Evolutionary conservation across 2,797 vertebrate species (phyloP), one percentile per base, ranked within the genome.

Genomic region (Simalia tracyae): DNA sequence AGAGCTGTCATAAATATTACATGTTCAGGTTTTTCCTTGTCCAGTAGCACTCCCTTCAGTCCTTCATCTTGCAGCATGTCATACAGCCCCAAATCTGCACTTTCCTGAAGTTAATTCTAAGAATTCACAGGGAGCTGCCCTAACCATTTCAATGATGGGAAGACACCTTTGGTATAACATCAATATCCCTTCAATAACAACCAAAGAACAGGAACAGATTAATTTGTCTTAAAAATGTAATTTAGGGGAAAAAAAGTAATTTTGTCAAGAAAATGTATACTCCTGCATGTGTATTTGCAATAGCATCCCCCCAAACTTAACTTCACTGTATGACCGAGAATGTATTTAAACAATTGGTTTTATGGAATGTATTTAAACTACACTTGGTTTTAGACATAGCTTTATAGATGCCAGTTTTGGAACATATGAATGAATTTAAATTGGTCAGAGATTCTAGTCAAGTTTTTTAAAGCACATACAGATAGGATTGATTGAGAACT

Each of bases 261-360:
- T 93, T 88, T 94, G 89, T 84, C 64, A 92, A 54, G 76, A 66
- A 7, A 24, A 54, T 63, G 7, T 7, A 63, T 12, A 31, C 6
- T 28, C 6, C 14, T 24, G 8, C 19, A 24, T 42, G 10, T 56
- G 4, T 84, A 11, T 61, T 60, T 46, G 28, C 42, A 90, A 22
- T 61, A 9, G 2, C 9, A 50, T 63, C 4, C 42, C 59, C 57
- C 17, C 57, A 84, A 46, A 11, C 15, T 1, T 57, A 86, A 57
- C 14, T 42, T 19, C 72, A 81, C 19, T 46, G 8, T 46, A 46
- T 81, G 19, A 46, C 72, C 46, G 24, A 81, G 17, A 81, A 81
- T 24, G 36, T 24, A 24, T 46, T 81, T 22, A 81, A 81, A 81
- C 11, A 46, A 19, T 81, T 46, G 31, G 31, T 36, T 36, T 36